Conservation (phyloP, 2,888 invertebrate species). For the Megastigmus dorsalis region DNA sequence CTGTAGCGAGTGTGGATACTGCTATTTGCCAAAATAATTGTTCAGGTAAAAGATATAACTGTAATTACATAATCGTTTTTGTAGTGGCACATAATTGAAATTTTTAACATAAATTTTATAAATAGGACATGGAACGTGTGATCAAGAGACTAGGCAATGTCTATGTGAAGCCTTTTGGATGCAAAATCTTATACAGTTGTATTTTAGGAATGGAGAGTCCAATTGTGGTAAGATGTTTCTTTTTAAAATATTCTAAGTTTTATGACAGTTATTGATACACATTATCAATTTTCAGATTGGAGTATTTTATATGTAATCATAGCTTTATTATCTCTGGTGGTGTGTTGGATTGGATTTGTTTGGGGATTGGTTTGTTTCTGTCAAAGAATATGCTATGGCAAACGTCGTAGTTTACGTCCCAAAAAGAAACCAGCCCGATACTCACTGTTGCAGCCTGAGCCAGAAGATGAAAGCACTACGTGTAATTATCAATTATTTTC, state of each 20-base stretch:
- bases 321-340: conserved; percentile 78
- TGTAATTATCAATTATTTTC: conserved; percentile 74
- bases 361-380: conserved; percentile 82
- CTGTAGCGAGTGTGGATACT: conserved; percentile 87
- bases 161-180: conserved; percentile 98
- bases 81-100: too few relatives aligned
- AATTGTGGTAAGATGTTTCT: conserved; percentile 84
- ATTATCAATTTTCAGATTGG: conserved; percentile 82
- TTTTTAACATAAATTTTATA: conserved; percentile 23
- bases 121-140: conserved; percentile 87
- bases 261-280: background rate
- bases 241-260: conserved; percentile 69
- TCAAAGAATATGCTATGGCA: conserved; percentile 76
- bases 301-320: conserved; percentile 94
- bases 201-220: conserved; percentile 81
- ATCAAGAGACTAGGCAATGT: conserved; percentile 88
- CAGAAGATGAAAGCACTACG: conserved; percentile 80
- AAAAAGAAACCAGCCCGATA: conserved; percentile 81
- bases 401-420: conserved; percentile 75
- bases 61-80: too few relatives aligned
- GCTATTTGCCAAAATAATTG: conserved; percentile 94
- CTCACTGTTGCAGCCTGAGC: conserved; percentile 82
- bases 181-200: conserved; percentile 85
- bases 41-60: conserved; percentile 77
- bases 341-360: conserved; percentile 79